Conservation (phyloP, 2,113 vertebrate species). For the Amphilophus citrinellus region DNA sequence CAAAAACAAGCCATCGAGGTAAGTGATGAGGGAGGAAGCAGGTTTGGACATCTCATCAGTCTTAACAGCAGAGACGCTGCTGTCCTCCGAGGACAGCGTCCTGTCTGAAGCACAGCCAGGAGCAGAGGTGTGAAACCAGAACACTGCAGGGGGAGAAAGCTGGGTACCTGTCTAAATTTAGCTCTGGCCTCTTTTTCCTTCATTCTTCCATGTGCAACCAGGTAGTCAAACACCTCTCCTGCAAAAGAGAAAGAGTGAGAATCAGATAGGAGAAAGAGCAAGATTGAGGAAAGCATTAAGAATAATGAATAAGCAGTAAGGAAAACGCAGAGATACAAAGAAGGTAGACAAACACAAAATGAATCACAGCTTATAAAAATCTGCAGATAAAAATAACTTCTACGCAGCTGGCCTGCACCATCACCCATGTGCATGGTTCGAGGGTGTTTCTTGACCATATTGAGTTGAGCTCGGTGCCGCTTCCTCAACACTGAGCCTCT, state of each 20-base stretch:
- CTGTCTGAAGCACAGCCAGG: slow-evolving; percentile 20
- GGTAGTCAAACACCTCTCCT: slow-evolving; percentile 99
- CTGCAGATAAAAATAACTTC: slow-evolving; percentile 34
- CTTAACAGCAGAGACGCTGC: neutral
- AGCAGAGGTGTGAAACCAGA: slow-evolving; percentile 68
- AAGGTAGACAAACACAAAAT: neutral
- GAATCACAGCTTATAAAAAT: slow-evolving; percentile 4
- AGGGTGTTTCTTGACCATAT: slow-evolving; percentile 36
- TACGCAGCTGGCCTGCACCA: slow-evolving; percentile 35
- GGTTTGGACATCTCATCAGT: slow-evolving; percentile 24
- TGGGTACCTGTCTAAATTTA: slow-evolving; percentile 98
- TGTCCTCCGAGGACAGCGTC: slow-evolving; percentile 6
- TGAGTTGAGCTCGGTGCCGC: neutral
- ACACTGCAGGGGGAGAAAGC: slow-evolving; percentile 62
- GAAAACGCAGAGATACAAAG: neutral
- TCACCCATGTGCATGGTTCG: slow-evolving; percentile 50
- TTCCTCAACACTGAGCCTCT: slow-evolving; percentile 34
- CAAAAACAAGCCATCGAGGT: neutral
- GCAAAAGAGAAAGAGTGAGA: slow-evolving; percentile 46
- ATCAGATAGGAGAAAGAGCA: neutral
- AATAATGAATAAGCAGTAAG: neutral
- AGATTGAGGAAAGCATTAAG: neutral
- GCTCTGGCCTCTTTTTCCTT: slow-evolving; percentile 99
- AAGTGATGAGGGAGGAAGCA: neutral
- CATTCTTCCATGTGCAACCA: slow-evolving; percentile 99